These are phyloP conservation scores for Aporophyla lueneburgensis DNA, from an alignment of 2,888 invertebrate species.

Conservation along the genomic window DNA sequence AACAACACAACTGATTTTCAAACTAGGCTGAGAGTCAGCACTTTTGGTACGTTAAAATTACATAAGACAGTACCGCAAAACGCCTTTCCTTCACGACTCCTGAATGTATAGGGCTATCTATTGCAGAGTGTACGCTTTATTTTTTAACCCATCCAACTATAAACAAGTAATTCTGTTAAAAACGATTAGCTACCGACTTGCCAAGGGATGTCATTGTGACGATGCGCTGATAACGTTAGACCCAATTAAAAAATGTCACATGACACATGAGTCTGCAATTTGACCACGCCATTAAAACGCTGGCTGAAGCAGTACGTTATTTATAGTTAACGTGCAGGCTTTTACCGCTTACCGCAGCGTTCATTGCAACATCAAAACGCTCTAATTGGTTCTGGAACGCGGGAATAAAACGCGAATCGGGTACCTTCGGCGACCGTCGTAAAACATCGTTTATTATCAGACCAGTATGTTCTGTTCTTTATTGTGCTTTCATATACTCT, in stretches of 20 bases:
- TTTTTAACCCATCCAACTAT: neutral
- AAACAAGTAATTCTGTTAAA: too few relatives aligned
- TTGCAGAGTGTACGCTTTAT: neutral
- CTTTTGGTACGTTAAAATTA: too few relatives aligned
- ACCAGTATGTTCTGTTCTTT: conserved; percentile 43
- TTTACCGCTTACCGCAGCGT: conserved; percentile 45
- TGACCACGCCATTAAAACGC: conserved; percentile 12
- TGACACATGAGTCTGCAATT: conserved; percentile 1
- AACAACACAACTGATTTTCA: too few relatives aligned
- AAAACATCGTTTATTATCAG: conserved; percentile 58
- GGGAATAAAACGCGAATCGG: conserved; percentile 58
- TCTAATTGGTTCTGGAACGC: conserved; percentile 63
- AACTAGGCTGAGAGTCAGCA: too few relatives aligned
- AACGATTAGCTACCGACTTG: neutral
- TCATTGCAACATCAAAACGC: conserved; percentile 60
- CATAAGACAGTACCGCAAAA: too few relatives aligned
- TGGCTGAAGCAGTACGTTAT: conserved; percentile 11
- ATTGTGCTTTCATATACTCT: conserved; percentile 34
- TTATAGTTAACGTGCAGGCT: conserved; percentile 28
- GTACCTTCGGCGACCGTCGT: conserved; percentile 48
- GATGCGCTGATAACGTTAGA: neutral
- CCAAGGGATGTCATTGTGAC: neutral
- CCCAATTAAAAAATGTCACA: neutral
- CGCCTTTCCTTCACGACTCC: too few relatives aligned
- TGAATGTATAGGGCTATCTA: too few relatives aligned